These are phyloP conservation scores for Leptothorax acervorum DNA, from an alignment of 2,888 invertebrate genomes.

Conservation along the genomic window DNA sequence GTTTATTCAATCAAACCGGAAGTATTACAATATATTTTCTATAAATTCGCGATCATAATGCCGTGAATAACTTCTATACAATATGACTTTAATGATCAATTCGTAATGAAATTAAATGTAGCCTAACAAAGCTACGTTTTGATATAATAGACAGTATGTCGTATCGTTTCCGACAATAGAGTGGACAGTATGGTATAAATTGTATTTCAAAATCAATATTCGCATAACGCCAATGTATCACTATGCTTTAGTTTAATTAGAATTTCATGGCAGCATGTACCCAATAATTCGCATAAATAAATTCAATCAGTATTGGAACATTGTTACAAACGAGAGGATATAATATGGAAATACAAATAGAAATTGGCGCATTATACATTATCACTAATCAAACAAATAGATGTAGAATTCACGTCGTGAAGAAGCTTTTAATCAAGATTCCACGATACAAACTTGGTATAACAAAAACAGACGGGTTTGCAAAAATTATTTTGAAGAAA, in stretches of 20 bases:
- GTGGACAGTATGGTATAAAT: not conserved
- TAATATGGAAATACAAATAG: not conserved
- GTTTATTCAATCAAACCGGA: not conserved
- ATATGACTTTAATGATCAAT: constrained; percentile 16
- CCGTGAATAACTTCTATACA: constrained; percentile 15
- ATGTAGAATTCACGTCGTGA: not conserved
- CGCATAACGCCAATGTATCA: constrained; percentile 2
- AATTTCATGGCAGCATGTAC: constrained; percentile 1
- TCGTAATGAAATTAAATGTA: constrained; percentile 33
- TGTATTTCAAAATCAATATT: constrained; percentile 37
- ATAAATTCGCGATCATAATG: not conserved
- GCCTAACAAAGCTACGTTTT: constrained; percentile 23
- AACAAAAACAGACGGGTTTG: not conserved
- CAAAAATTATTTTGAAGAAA: not conserved
- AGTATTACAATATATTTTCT: constrained; percentile 16
- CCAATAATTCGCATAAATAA: constrained; percentile 28
- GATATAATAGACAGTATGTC: not conserved
- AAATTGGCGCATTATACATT: not conserved
- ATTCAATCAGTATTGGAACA: not conserved
- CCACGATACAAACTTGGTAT: not conserved
- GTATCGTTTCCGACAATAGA: not conserved
- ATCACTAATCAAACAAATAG: not conserved
- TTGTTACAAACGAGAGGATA: not conserved
- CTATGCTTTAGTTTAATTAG: constrained; percentile 30
- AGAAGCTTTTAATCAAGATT: not conserved